Evolutionary conservation across 2,113 vertebrate genomes (phyloP).

Genomic region (Tetrax tetrax): DNA sequence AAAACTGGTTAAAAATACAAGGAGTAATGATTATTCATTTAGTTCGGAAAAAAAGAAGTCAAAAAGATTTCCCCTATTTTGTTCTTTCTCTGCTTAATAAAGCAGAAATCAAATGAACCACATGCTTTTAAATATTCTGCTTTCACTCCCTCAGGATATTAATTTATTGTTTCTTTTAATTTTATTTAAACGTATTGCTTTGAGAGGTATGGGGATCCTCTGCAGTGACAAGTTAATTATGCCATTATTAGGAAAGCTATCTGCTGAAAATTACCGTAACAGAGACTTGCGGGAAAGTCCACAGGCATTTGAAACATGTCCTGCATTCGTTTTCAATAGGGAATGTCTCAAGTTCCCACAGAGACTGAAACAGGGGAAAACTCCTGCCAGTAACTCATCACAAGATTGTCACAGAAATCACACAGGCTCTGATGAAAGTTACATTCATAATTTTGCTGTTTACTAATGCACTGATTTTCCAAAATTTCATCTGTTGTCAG

Average conservation of each 20-base stretch:
- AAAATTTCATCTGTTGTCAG: neutral
- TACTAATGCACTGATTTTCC: neutral
- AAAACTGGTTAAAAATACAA: slow-evolving; percentile 7
- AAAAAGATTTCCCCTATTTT: neutral
- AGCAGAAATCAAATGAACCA: neutral
- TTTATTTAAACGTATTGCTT: neutral
- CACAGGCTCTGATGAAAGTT: neutral
- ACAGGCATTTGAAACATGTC: slow-evolving; percentile 50
- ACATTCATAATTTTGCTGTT: neutral
- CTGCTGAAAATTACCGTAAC: slow-evolving; percentile 53
- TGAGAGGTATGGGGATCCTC: neutral
- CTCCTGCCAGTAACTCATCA: neutral
- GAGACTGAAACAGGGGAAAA: neutral
- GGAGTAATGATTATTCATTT: neutral
- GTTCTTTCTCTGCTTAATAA: neutral
- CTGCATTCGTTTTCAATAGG: neutral
- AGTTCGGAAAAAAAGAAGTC: neutral
- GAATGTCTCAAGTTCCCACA: slow-evolving; percentile 53
- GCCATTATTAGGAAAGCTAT: slow-evolving; percentile 35
- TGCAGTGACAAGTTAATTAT: slow-evolving; percentile 50
- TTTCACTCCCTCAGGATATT: neutral
- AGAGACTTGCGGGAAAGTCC: slow-evolving; percentile 54
- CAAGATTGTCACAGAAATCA: neutral
- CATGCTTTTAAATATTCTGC: neutral
- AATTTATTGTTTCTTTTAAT: neutral